A percentile compares a stretch with the other conserved stretches of the same genome.
These are phyloP conservation scores for Villa cingulata DNA, from an alignment of 2,888 invertebrate genomes.

Conservation along the genomic window DNA sequence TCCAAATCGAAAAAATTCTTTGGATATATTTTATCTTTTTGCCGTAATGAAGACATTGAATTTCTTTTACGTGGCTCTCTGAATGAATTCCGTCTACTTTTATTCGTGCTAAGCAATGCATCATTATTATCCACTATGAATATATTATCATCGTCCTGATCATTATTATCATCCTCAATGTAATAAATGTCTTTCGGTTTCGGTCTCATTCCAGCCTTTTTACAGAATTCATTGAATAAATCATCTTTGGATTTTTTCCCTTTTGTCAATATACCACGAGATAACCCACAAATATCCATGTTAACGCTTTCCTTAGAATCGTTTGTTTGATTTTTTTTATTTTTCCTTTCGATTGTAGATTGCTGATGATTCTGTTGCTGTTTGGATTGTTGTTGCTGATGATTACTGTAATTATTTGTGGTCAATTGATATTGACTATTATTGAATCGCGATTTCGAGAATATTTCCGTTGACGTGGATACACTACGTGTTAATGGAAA, in stretches of 20 bases:
- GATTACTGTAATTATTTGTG: too few species aligned
- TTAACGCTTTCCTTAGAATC: constrained; percentile 10
- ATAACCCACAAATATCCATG: constrained; percentile 26
- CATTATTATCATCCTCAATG: constrained; percentile 19
- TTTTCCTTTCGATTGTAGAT: constrained; percentile 6
- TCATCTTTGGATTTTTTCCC: constrained; percentile 32
- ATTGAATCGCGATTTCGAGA: constrained; percentile 10
- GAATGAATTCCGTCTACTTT: constrained; percentile 25
- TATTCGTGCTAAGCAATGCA: constrained; percentile 10
- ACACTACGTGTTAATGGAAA: constrained; percentile 33
- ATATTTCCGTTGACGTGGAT: constrained; percentile 34
- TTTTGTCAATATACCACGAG: constrained; percentile 21
- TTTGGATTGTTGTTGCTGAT: background rate
- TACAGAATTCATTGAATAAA: constrained; percentile 34
- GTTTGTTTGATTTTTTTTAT: constrained; percentile 13
- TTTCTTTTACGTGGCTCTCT: constrained; percentile 26
- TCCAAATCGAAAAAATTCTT: constrained; percentile 23
- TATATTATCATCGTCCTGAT: constrained; percentile 24
- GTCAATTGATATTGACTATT: background rate
- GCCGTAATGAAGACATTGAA: constrained; percentile 29
- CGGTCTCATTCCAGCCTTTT: constrained; percentile 28
- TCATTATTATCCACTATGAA: constrained; percentile 20
- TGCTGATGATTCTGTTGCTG: background rate
- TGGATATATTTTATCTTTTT: constrained; percentile 18
- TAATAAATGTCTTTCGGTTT: constrained; percentile 35